Evolutionary conservation across 1,140 invertebrate species (phyloP).

Genomic region (Galleria mellonella): DNA sequence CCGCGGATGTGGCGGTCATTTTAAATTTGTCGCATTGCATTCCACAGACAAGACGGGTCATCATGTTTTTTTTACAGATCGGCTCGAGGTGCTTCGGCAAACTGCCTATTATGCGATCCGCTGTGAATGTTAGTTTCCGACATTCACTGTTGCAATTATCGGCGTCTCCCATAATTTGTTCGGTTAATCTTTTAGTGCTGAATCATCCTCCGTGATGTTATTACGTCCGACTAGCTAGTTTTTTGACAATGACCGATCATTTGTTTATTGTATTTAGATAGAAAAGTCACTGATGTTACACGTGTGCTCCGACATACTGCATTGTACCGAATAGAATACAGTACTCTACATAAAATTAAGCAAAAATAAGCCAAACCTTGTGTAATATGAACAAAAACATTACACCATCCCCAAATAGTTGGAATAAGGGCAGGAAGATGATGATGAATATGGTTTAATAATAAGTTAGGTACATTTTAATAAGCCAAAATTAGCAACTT

Average conservation of each 20-base stretch:
- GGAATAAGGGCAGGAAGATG: too few relatives aligned
- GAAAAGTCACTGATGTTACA: not conserved
- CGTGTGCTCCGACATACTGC: too few relatives aligned
- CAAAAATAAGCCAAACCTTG: too few relatives aligned
- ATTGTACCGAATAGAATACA: too few relatives aligned
- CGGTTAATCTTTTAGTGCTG: constrained; percentile 44
- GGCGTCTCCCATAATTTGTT: constrained; percentile 33
- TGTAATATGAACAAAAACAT: too few relatives aligned
- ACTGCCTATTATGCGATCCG: constrained; percentile 20
- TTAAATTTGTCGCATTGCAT: constrained; percentile 61
- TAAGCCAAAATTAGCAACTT: too few relatives aligned
- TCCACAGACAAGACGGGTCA: constrained; percentile 47
- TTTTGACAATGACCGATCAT: constrained; percentile 26
- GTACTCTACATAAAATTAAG: too few relatives aligned
- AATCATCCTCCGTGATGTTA: constrained; percentile 40
- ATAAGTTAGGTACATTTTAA: too few relatives aligned
- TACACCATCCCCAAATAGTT: too few relatives aligned
- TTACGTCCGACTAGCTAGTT: constrained; percentile 24
- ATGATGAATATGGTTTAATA: too few relatives aligned
- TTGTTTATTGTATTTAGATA: constrained; percentile 20
- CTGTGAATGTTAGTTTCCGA: constrained; percentile 30
- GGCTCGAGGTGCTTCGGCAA: constrained; percentile 24
- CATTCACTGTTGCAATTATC: constrained; percentile 25
- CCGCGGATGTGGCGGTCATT: constrained; percentile 35
- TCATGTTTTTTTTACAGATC: constrained; percentile 53